These are phyloP conservation scores for Boloria selene DNA, from an alignment of 2,888 invertebrate genomes.

Conservation along the genomic window DNA sequence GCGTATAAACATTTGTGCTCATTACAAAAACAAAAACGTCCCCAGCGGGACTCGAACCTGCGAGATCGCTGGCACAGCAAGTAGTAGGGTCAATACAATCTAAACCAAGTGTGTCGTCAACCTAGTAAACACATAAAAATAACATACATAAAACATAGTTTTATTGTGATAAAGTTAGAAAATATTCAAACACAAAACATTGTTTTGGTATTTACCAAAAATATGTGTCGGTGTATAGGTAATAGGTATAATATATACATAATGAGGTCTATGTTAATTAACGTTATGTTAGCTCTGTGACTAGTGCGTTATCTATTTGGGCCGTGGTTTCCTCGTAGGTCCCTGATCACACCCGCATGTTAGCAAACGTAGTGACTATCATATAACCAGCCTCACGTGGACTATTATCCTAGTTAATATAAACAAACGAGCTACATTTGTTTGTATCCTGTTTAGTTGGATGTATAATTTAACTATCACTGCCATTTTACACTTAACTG, in stretches of 20 bases:
- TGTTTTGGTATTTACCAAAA: too few relatives aligned
- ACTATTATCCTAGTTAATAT: conserved; percentile 27
- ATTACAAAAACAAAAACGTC: too few relatives aligned
- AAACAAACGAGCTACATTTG: conserved; percentile 14
- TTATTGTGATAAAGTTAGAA: too few relatives aligned
- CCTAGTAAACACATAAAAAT: background rate
- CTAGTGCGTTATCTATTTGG: conserved; percentile 70
- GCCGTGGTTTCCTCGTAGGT: conserved; percentile 72
- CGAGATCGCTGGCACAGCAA: too few relatives aligned
- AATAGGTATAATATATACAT: too few relatives aligned
- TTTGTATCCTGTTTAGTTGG: background rate
- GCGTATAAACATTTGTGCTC: too few relatives aligned
- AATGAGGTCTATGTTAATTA: conserved; percentile 23
- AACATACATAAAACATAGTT: conserved; percentile 7
- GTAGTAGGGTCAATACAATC: too few relatives aligned
- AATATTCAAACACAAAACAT: too few relatives aligned
- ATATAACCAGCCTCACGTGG: conserved; percentile 33
- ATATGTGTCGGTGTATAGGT: too few relatives aligned
- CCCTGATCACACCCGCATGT: conserved; percentile 56
- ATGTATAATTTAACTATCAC: background rate
- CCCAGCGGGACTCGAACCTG: too few relatives aligned
- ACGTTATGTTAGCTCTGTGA: conserved; percentile 54
- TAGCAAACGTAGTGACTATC: conserved; percentile 36
- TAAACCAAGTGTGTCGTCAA: too few relatives aligned
- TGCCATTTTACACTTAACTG: background rate